phyloP scores from a whole-genome alignment of 2,797 vertebrate species.

The Syndactyla subalaris region DNA sequence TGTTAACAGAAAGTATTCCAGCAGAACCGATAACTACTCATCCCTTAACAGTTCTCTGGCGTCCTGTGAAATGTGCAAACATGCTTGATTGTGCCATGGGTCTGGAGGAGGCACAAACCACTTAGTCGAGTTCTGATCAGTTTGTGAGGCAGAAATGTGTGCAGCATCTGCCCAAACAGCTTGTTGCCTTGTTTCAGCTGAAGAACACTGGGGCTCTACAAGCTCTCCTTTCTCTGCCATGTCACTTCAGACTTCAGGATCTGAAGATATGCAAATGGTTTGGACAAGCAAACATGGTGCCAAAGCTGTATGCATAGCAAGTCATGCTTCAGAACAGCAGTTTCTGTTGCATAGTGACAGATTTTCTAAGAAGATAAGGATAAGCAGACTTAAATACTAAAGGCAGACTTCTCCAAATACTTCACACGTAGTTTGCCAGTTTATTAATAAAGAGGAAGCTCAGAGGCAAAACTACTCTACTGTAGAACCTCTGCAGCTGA shows the following conservation, averaged over 20 bases:
- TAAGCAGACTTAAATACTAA: not conserved
- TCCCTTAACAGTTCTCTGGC: not conserved
- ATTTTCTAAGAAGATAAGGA: not conserved
- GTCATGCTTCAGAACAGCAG: not conserved
- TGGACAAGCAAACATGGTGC: slow-evolving; percentile 36
- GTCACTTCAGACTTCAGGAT: not conserved
- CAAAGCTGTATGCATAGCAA: not conserved
- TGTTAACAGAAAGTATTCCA: not conserved
- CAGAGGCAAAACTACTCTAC: not conserved
- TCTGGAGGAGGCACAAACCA: not conserved
- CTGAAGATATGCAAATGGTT: not conserved
- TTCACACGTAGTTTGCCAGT: not conserved
- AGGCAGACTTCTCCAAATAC: not conserved
- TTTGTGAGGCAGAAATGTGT: not conserved
- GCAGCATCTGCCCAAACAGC: not conserved
- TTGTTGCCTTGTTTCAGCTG: not conserved
- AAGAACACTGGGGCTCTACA: not conserved
- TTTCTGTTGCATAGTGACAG: not conserved
- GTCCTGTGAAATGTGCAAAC: not conserved
- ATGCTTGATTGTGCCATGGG: not conserved
- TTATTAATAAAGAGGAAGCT: not conserved
- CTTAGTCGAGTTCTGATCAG: not conserved
- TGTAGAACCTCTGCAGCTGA: not conserved
- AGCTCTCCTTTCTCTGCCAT: not conserved
- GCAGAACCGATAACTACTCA: not conserved